Conservation (phyloP, 2,113 vertebrate genomes). For the Hipposideros armiger region DNA sequence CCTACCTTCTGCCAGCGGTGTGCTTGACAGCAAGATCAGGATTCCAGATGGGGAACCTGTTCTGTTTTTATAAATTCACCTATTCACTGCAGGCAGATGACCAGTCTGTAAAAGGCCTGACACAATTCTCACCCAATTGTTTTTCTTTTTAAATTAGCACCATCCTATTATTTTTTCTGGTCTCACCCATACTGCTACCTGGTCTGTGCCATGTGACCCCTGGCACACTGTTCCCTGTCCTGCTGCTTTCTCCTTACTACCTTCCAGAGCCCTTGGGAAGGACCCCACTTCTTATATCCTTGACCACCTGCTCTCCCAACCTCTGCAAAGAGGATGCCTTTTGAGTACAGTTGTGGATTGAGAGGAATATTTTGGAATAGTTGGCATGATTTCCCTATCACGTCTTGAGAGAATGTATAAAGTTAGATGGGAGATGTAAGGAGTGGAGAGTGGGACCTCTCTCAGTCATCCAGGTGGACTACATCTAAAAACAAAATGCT, state of each 20-base stretch:
- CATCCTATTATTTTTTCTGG: background rate
- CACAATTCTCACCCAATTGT: background rate
- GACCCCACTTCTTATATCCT: background rate
- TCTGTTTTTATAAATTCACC: background rate
- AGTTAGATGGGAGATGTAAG: background rate
- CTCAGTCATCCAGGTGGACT: too few relatives aligned
- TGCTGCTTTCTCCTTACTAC: background rate
- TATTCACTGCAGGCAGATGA: background rate
- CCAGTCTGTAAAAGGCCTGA: background rate
- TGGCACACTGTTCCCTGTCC: too few relatives aligned
- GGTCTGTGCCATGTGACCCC: background rate
- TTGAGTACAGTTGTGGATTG: background rate
- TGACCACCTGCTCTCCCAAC: background rate
- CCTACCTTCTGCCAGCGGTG: background rate
- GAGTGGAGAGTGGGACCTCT: rapidly evolving
- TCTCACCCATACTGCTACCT: background rate
- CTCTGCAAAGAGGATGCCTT: background rate
- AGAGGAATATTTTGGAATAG: background rate
- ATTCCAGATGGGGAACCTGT: background rate
- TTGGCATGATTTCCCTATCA: background rate
- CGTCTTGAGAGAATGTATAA: background rate
- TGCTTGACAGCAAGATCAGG: background rate
- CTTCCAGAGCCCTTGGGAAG: background rate
- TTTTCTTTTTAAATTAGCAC: background rate
- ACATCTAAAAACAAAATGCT: background rate